phyloP scores from a whole-genome alignment of 2,113 vertebrate species.

The Otis tarda region DNA sequence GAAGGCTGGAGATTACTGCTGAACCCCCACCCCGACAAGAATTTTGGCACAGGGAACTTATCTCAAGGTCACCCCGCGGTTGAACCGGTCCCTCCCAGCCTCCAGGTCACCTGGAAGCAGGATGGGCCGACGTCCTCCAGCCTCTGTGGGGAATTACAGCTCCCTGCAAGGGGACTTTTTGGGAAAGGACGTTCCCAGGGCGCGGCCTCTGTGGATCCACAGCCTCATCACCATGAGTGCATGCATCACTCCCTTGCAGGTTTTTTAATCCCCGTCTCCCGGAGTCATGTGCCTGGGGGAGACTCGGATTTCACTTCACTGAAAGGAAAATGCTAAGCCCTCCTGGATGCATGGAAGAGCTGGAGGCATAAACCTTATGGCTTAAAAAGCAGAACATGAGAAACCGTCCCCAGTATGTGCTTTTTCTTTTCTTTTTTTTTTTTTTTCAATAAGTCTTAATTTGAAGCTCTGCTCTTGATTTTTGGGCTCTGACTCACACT shows the following conservation, averaged over 20 bases:
- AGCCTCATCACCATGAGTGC: fast-evolving
- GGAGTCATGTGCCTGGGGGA: not conserved
- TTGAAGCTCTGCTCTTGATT: not conserved
- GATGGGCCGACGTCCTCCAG: fast-evolving
- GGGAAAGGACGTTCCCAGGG: not conserved
- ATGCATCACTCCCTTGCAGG: not conserved
- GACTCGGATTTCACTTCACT: constrained; percentile 22
- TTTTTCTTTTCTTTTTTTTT: too few relatives aligned
- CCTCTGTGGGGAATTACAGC: not conserved
- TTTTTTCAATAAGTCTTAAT: not conserved
- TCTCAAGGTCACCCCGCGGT: not conserved
- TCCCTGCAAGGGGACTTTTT: not conserved
- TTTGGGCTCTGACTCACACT: constrained; percentile 29
- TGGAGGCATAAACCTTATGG: not conserved
- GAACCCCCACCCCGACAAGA: not conserved
- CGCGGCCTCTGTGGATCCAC: not conserved
- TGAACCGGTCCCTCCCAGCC: not conserved
- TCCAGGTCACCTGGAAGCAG: not conserved
- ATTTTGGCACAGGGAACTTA: not conserved
- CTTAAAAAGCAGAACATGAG: not conserved
- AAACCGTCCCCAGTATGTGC: not conserved
- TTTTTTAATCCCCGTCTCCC: not conserved
- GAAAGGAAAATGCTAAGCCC: not conserved
- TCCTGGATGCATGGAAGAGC: constrained; percentile 2
- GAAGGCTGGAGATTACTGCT: not conserved